phyloP scores from a whole-genome alignment of 2,797 vertebrate genomes.

The Etheostoma perlongum region DNA sequence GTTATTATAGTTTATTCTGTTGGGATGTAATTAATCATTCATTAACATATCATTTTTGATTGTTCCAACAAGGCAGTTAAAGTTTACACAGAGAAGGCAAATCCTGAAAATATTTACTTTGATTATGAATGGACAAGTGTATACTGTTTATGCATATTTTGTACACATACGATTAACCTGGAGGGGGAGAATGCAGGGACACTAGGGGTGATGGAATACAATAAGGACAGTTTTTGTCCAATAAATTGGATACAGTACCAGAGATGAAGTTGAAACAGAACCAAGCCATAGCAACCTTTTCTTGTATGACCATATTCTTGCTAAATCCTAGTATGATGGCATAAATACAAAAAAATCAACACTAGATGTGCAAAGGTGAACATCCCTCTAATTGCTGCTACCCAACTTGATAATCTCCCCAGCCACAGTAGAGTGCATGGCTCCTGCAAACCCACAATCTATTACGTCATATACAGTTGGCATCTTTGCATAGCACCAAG shows the following conservation, averaged over 20 bases:
- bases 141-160: neutral
- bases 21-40: conserved; percentile 33
- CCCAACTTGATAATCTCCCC: neutral
- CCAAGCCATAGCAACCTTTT: neutral
- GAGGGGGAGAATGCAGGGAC: neutral
- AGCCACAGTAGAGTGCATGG: neutral
- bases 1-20: conserved; percentile 11
- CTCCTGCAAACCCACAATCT: conserved; percentile 1
- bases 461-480: neutral
- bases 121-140: conserved; percentile 20
- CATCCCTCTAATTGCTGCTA: neutral
- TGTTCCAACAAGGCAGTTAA: conserved; percentile 10
- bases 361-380: neutral
- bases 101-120: conserved; percentile 39
- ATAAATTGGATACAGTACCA: neutral
- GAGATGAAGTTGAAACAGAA: neutral
- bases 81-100: conserved; percentile 17
- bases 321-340: neutral
- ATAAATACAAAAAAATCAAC: neutral
- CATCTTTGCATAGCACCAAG: neutral
- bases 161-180: no score
- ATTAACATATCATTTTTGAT: conserved; percentile 29
- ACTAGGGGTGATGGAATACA: neutral
- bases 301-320: neutral
- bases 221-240: neutral